Percentiles rank a stretch among this genome's conserved stretches.
phyloP scores from a whole-genome alignment of 2,113 vertebrate species.

The Callopanchax toddi region DNA sequence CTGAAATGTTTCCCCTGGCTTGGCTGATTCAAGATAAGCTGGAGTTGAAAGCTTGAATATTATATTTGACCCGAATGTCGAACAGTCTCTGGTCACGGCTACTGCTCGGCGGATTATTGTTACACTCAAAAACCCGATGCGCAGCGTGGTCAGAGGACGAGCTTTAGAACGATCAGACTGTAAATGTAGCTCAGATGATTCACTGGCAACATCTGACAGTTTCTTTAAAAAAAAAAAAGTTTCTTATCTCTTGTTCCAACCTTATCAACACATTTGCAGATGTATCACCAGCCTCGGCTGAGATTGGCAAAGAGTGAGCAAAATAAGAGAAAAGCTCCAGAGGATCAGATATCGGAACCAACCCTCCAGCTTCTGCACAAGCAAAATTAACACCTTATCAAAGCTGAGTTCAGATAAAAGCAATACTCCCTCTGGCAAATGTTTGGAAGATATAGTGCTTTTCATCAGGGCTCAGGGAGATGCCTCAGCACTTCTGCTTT shows the following conservation, averaged over 20 bases:
- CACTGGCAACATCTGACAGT: slow-evolving; percentile 3
- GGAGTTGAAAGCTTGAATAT: slow-evolving; percentile 56
- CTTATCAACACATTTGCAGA: slow-evolving; percentile 15
- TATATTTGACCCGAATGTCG: slow-evolving; percentile 59
- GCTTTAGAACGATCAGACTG: not conserved
- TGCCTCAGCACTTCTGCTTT: slow-evolving; percentile 9
- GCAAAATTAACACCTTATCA: slow-evolving; percentile 65
- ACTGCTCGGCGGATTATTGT: slow-evolving; percentile 9
- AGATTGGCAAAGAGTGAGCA: slow-evolving; percentile 20
- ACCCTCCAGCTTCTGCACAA: slow-evolving; percentile 17
- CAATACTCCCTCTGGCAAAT: slow-evolving; percentile 27
- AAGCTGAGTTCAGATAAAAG: slow-evolving; percentile 45
- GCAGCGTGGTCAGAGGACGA: slow-evolving; percentile 6
- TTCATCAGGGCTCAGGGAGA: slow-evolving; percentile 27
- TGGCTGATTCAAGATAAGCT: slow-evolving; percentile 55
- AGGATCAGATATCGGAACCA: slow-evolving; percentile 29
- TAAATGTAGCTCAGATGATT: slow-evolving; percentile 11
- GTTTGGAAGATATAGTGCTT: slow-evolving; percentile 42
- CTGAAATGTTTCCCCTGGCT: slow-evolving; percentile 22
- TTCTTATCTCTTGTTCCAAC: slow-evolving; percentile 15
- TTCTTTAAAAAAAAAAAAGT: not conserved
- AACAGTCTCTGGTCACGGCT: slow-evolving; percentile 14
- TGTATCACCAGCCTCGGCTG: slow-evolving; percentile 11
- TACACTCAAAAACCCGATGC: slow-evolving; percentile 6
- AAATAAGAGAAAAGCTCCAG: slow-evolving; percentile 17